phyloP scores from a whole-genome alignment of 2,888 invertebrate species.

The Rhamnusium bicolor region DNA sequence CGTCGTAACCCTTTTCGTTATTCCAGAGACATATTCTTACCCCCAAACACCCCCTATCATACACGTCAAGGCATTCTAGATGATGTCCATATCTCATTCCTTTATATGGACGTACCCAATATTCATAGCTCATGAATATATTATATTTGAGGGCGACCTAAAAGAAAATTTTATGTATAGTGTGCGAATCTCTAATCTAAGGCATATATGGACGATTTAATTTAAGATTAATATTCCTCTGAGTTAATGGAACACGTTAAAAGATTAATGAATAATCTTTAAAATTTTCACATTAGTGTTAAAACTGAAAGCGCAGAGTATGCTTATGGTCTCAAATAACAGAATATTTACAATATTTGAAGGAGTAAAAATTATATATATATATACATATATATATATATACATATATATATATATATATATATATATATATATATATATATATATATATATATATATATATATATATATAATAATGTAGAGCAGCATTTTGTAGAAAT shows the following conservation, averaged over 20 bases:
- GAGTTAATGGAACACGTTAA: slow-evolving; percentile 40
- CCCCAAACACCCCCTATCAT: slow-evolving; percentile 35
- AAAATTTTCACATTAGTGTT: slow-evolving; percentile 11
- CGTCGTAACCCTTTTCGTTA: slow-evolving; percentile 53
- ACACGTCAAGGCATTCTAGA: slow-evolving; percentile 53
- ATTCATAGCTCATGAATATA: slow-evolving; percentile 56
- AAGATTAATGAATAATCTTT: slow-evolving; percentile 43
- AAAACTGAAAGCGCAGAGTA: background rate
- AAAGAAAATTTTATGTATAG: slow-evolving; percentile 52
- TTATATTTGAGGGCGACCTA: slow-evolving; percentile 47
- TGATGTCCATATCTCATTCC: slow-evolving; percentile 57
- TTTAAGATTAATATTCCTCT: slow-evolving; percentile 51
- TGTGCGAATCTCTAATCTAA: slow-evolving; percentile 47
- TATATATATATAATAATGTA: too few species aligned
- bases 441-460: too few species aligned
- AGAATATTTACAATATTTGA: background rate
- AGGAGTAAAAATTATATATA: background rate
- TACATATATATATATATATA: too few species aligned
- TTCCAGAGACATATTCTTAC: slow-evolving; percentile 54
- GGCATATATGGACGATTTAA: slow-evolving; percentile 48
- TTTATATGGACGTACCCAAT: slow-evolving; percentile 55
- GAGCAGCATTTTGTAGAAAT: too few species aligned
- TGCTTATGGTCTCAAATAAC: background rate
- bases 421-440: too few species aligned
- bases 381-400: too few species aligned